Base-by-base conservation (phyloP, 2,888 invertebrate genomes). In the Meiosimyza decipiens region DNA sequence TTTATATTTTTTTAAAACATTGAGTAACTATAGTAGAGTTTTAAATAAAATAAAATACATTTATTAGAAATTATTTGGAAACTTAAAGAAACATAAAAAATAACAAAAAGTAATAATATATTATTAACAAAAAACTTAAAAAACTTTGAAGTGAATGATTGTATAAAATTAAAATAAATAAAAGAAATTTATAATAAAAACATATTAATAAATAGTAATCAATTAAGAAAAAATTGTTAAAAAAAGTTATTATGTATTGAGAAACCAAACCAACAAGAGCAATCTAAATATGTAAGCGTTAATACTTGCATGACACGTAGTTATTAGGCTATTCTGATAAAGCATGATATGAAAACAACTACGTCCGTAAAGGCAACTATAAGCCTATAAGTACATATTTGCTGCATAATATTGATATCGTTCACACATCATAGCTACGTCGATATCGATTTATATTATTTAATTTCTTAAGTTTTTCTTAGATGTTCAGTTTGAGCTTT, bases 151-250 rank as follows among this genome's bases (percentile, higher is more conserved):
- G 40, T 40, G 28, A 7, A 40, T 40, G 40, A 40, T 40, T 2
- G 2, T 62, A n/a, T 15, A 47, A 40, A 15, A 16, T 13, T 13
- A 11, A 6, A 16, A 13, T 12, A 49, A 2, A 40, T 47, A 40
- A 2, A 60, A 22, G 18, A 68, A 63, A 57, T 51, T 62, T 12
- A 13, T 28, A 70, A 70, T 50, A 70, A 66, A 65, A 6, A 3
- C 12, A 50, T 16, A 15, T 12, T 16, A 1, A 0, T 40, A 9
- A 40, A 40, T 9, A 40, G 2, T 40, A 4, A 9, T 40, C 4
- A 40, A 9, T 9, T 16, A 33, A 60, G 11, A 15, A 60, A 28
- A 28, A 60, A 6, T 13, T 4, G 33, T 12, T 7, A 5, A 59
- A 33, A 40, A 9, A 40, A 60, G n/a, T 60, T 60, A 28, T 22